Conservation (phyloP, 2,797 vertebrate genomes). For the Antennarius maculatus region DNA sequence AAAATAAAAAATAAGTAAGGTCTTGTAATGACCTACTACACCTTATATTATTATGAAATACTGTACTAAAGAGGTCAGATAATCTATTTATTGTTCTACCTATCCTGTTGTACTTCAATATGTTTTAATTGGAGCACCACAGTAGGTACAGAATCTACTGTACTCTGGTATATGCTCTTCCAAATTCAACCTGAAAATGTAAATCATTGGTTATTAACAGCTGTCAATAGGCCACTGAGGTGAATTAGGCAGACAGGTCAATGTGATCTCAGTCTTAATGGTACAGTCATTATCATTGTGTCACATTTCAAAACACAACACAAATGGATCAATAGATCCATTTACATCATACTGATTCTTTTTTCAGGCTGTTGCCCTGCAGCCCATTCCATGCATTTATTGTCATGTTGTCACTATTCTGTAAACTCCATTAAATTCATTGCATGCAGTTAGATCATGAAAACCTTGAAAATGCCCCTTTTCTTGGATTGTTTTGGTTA, state of each 20-base stretch:
- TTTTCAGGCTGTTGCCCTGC: too few species aligned
- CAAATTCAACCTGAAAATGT: slow-evolving; percentile 7
- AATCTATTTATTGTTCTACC: neutral
- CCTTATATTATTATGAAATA: neutral
- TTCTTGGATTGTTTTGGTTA: neutral
- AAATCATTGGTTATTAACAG: slow-evolving; percentile 48
- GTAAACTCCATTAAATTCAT: slow-evolving; percentile 50
- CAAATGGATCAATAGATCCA: slow-evolving; percentile 59
- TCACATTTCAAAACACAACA: slow-evolving; percentile 59
- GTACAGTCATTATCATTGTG: slow-evolving; percentile 63
- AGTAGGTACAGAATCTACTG: slow-evolving; percentile 11
- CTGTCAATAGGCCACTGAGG: slow-evolving; percentile 63
- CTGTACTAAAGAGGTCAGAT: neutral
- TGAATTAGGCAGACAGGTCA: slow-evolving; percentile 56
- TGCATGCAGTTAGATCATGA: slow-evolving; percentile 49
- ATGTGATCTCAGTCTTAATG: slow-evolving; percentile 61
- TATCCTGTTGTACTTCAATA: neutral
- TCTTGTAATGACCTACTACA: neutral
- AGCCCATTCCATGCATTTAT: slow-evolving; percentile 48
- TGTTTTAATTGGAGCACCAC: slow-evolving; percentile 2
- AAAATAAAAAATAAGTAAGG: neutral
- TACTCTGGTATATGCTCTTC: neutral
- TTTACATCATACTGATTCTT: slow-evolving; percentile 39
- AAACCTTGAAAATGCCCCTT: slow-evolving; percentile 23
- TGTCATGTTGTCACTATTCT: slow-evolving; percentile 62